phyloP scores from a whole-genome alignment of 1,140 invertebrate genomes.

The Oncopeltus fasciatus region DNA sequence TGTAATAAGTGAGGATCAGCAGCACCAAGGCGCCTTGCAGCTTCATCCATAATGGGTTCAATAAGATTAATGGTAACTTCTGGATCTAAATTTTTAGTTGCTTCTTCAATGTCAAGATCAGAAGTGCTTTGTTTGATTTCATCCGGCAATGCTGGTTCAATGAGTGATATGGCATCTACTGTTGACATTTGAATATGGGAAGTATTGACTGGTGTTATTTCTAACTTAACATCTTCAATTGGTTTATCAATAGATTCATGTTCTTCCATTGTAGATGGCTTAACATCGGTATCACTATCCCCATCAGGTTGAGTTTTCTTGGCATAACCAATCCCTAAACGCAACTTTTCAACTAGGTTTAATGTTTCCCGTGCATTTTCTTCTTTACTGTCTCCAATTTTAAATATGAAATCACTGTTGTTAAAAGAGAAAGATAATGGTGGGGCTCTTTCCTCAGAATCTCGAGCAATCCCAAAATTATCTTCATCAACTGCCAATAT shows the following conservation, averaged over 20 bases:
- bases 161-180: conserved; percentile 9
- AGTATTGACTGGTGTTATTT: not conserved
- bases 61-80: conserved; percentile 15
- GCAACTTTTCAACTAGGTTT: conserved; percentile 60
- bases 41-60: conserved; percentile 17
- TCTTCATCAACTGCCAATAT: conserved; percentile 45
- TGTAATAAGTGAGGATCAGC: conserved; percentile 10
- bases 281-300: conserved; percentile 8
- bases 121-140: conserved; percentile 17
- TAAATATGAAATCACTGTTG: conserved; percentile 37
- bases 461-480: conserved; percentile 39
- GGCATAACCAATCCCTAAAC: conserved; percentile 46
- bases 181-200: not conserved
- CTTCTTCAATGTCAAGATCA: not conserved
- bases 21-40: not conserved
- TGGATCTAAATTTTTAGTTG: conserved; percentile 5
- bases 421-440: conserved; percentile 50
- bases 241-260: conserved; percentile 7
- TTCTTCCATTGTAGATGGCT: conserved; percentile 4
- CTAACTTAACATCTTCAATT: not conserved
- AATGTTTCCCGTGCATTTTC: conserved; percentile 57
- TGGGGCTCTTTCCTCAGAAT: conserved; percentile 37
- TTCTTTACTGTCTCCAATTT: conserved; percentile 65
- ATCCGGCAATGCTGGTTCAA: conserved; percentile 15
- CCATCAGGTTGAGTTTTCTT: conserved; percentile 36